Base-by-base conservation (phyloP, 2,888 invertebrate genomes). In the Tridacna gigas region DNA sequence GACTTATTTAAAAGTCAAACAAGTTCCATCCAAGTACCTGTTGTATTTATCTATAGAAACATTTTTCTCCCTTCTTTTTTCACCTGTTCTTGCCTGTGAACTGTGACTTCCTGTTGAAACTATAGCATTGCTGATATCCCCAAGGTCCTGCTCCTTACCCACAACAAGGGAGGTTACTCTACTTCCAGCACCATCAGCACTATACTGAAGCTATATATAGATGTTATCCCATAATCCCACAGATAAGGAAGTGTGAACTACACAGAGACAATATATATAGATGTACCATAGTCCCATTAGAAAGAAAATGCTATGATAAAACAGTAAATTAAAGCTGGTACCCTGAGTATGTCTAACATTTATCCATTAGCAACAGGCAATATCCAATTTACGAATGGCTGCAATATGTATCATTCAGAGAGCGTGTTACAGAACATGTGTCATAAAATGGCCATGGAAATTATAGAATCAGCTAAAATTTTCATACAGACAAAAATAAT, bases 111-210 rank as follows among this genome's bases (percentile, higher is more conserved):
- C 28, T 7, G 61, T 37, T 12, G 67, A 66, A 7, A 76, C 25
- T 45, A 83, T 67, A 51, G 74, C 73, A 45, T 74, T 67, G 18
- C 82, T 74, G 47, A 85, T 28, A 22, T 84, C 84, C 37, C 80
- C 83, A 12, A 84, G 80, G 65, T 84, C 87, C 56, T 80, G 80
- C n/a, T 87, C 84, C 12, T 77, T 66, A 15, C 79, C 83, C 11
- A 74, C 60, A 28, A 74, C 78, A 80, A 82, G 82, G 80, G 85
- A 85, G 76, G 79, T 73, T 28, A 85, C 83, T 82, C 78, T 84
- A 80, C 77, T 81, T 79, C 75, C 75, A 82, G 79, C 80, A 84
- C 83, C 88, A 78, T 79, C 77, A 81, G 47, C 79, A 25, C 71
- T 71, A 71, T 71, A 71, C 26, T 71, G 71, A 51, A 71, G 51